Conservation (phyloP, 2,797 vertebrate genomes). For the Notoglanidium macrostoma region DNA sequence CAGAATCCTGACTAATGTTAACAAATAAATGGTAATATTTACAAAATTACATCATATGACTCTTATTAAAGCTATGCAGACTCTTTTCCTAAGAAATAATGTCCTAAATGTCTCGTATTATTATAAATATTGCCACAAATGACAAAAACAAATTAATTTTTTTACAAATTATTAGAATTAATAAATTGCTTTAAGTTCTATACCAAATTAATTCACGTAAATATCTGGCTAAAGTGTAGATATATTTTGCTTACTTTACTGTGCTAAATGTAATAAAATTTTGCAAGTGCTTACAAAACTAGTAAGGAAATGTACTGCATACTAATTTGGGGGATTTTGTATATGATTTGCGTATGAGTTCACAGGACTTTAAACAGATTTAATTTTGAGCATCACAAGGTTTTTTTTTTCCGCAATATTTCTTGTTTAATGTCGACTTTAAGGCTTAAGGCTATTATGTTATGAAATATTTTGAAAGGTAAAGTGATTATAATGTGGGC, state of each 20-base stretch:
- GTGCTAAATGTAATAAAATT: not conserved
- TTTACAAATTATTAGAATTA: not conserved
- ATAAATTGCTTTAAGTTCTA: not conserved
- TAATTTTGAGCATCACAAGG: too few species aligned
- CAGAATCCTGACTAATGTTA: too few species aligned
- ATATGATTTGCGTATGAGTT: not conserved
- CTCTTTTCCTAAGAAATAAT: not conserved
- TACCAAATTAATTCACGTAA: too few species aligned
- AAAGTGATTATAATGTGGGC: too few species aligned
- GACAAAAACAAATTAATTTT: not conserved
- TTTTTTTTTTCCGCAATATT: too few species aligned
- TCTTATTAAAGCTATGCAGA: not conserved
- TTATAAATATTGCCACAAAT: not conserved
- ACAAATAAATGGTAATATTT: too few species aligned
- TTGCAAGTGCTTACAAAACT: not conserved
- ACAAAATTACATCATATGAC: too few species aligned
- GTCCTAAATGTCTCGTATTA: not conserved
- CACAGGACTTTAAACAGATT: not conserved
- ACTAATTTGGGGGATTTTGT: too few species aligned
- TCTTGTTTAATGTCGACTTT: not conserved
- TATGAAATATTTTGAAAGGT: not conserved
- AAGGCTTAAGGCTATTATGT: not conserved
- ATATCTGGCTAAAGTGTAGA: too few species aligned
- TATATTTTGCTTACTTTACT: not conserved
- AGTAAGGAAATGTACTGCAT: not conserved